Evolutionary conservation across 2,888 invertebrate genomes (phyloP).

Genomic region (Pseudoips prasinana): DNA sequence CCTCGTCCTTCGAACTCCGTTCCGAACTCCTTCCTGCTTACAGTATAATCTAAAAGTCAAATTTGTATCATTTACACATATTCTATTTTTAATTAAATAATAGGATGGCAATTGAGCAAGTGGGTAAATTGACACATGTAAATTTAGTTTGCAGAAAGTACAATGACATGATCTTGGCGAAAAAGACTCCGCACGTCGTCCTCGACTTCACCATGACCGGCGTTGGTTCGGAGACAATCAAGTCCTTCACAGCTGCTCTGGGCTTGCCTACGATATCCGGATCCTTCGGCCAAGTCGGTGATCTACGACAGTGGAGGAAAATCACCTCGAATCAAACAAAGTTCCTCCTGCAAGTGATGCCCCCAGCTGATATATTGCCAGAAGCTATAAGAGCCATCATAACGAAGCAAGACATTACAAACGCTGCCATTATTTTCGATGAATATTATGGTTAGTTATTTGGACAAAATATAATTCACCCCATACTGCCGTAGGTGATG

Average conservation of each 20-base stretch:
- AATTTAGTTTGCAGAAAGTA: conserved; percentile 87
- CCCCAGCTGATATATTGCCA: conserved; percentile 92
- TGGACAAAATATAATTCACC: conserved; percentile 2
- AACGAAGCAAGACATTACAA: conserved; percentile 91
- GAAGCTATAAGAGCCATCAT: conserved; percentile 92
- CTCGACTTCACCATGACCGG: conserved; percentile 92
- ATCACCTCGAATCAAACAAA: conserved; percentile 86
- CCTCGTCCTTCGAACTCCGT: too few relatives aligned
- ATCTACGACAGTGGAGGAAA: conserved; percentile 91
- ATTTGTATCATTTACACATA: too few relatives aligned
- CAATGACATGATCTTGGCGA: conserved; percentile 83
- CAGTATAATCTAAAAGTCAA: too few relatives aligned
- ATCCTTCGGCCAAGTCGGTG: conserved; percentile 92
- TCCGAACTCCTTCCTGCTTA: too few relatives aligned
- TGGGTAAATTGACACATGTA: too few relatives aligned
- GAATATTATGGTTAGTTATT: conserved; percentile 87
- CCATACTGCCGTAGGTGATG: too few relatives aligned
- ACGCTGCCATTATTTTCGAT: conserved; percentile 96
- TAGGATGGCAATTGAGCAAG: too few relatives aligned
- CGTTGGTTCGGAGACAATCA: conserved; percentile 91
- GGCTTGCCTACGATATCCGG: conserved; percentile 92
- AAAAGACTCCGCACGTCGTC: conserved; percentile 88
- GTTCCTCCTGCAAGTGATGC: conserved; percentile 91
- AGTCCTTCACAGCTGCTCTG: conserved; percentile 90
- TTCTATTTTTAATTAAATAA: too few relatives aligned